These are phyloP conservation scores for Tetrao urogallus DNA, from an alignment of 2,113 vertebrate species.

Conservation along the genomic window DNA sequence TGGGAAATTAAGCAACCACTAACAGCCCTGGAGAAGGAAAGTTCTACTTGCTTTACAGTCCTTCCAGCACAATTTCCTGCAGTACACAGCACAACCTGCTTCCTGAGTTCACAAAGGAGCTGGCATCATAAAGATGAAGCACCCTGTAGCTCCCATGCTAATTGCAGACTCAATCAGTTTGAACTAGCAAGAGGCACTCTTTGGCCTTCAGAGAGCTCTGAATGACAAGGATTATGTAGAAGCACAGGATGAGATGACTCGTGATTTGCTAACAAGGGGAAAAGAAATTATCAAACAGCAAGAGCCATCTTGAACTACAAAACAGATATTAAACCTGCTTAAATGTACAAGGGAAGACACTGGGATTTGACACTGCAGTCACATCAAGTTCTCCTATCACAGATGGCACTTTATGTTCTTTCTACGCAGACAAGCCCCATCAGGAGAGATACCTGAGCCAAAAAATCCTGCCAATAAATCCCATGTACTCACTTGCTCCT, in stretches of 20 bases:
- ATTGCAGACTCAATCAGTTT: not conserved
- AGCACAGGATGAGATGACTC: not conserved
- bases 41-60: not conserved
- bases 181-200: not conserved
- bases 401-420: not conserved
- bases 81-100: not conserved
- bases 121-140: not conserved
- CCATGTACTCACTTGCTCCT: not conserved
- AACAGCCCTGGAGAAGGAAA: not conserved
- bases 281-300: not conserved
- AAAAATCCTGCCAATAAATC: slow-evolving; percentile 2
- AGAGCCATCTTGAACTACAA: not conserved
- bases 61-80: not conserved
- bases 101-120: not conserved
- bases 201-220: not conserved
- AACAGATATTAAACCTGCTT: not conserved
- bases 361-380: not conserved
- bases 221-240: not conserved
- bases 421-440: not conserved
- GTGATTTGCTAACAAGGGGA: not conserved
- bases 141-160: not conserved
- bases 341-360: not conserved
- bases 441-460: not conserved
- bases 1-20: not conserved
- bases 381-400: not conserved